Evolutionary conservation across 37 sponge, comb jelly and placozoan species (phyloP).

Genomic region (Beroe ovata): DNA sequence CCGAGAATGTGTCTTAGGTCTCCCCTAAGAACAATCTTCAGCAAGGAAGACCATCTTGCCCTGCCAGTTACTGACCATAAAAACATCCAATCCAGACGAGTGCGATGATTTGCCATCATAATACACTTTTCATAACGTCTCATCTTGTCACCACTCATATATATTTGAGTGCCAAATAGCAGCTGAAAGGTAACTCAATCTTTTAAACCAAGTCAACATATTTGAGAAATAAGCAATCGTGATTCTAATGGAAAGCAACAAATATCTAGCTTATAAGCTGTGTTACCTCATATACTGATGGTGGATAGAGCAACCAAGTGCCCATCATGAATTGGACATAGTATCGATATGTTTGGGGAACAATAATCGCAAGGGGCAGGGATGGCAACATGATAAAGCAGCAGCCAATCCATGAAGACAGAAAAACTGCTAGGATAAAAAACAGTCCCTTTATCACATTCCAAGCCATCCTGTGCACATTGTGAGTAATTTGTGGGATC

Average conservation of each 20-base stretch:
- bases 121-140: conserved; percentile 73
- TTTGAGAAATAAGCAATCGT: no score
- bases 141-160: conserved; percentile 75
- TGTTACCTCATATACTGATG: conserved; percentile 62
- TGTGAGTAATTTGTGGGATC: no score
- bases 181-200: conserved; percentile 76
- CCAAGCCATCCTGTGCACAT: conserved; percentile 29
- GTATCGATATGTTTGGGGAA: conserved; percentile 6
- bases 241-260: no score
- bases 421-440: conserved; percentile 3
- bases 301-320: conserved; percentile 40
- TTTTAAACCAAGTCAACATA: not conserved
- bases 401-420: conserved; percentile 7
- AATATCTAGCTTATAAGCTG: no score
- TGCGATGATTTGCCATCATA: conserved; percentile 89
- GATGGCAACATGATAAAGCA: conserved; percentile 62
- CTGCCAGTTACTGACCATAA: conserved; percentile 72
- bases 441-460: conserved; percentile 16
- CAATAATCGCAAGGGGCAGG: not conserved
- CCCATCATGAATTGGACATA: conserved; percentile 67
- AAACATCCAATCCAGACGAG: conserved; percentile 92
- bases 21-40: conserved; percentile 80
- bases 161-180: conserved; percentile 75
- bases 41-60: conserved; percentile 55
- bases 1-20: conserved; percentile 76